Conservation (phyloP, 2,113 vertebrate species). For the Ceratotherium simum region DNA sequence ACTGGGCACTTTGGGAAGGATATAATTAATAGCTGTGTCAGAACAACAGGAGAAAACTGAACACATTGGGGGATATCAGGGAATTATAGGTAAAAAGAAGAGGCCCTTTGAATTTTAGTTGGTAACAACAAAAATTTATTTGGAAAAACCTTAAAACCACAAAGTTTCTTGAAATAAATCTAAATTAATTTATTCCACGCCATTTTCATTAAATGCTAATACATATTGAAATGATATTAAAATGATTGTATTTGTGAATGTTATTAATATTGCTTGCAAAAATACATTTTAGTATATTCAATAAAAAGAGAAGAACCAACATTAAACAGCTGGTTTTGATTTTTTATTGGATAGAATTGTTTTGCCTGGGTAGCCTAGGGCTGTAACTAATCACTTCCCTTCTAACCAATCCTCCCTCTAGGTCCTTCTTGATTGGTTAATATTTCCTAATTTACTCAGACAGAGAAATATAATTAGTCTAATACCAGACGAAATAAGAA, state of each 20-base stretch:
- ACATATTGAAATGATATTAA: not conserved
- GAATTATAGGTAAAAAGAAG: not conserved
- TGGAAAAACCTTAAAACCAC: not conserved
- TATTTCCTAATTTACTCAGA: not conserved
- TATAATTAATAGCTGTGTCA: not conserved
- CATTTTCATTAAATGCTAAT: not conserved
- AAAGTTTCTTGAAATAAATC: not conserved
- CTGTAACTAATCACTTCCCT: not conserved
- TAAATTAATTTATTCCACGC: not conserved
- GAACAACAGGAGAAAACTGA: not conserved
- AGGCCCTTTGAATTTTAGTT: not conserved
- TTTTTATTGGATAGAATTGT: not conserved
- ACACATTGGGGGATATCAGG: not conserved
- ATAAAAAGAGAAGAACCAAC: not conserved
- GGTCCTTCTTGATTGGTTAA: not conserved
- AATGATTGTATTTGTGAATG: not conserved
- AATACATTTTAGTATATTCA: not conserved
- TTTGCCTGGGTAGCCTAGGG: not conserved
- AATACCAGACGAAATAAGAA: not conserved
- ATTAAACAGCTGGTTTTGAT: not conserved
- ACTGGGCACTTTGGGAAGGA: not conserved
- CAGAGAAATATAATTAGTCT: not conserved
- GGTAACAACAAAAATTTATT: not conserved
- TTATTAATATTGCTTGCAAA: not conserved
- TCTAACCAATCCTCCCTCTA: not conserved